phyloP scores from a whole-genome alignment of 2,113 vertebrate genomes.

The Lates calcarifer region DNA sequence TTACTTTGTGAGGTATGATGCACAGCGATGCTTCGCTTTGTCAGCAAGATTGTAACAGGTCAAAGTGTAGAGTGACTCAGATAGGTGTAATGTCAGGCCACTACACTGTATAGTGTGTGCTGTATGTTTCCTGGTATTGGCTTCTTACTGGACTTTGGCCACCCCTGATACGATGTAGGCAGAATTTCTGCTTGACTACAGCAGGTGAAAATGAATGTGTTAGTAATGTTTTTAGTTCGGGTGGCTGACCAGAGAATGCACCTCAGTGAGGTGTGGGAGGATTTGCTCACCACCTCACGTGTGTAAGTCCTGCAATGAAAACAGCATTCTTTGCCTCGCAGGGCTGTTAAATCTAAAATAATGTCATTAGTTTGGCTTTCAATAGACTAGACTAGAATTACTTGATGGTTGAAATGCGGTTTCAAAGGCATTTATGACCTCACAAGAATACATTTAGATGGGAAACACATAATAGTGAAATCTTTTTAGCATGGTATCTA shows the following conservation, averaged over 20 bases:
- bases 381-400: conserved; percentile 7
- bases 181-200: conserved; percentile 24
- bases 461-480: neutral
- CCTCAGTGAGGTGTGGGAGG: conserved; percentile 42
- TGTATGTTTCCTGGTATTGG: conserved; percentile 29
- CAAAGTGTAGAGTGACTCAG: conserved; percentile 59
- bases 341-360: conserved; percentile 31
- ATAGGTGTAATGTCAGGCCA: conserved; percentile 31
- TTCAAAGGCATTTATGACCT: neutral
- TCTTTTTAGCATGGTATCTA: conserved; percentile 7
- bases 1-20: conserved; percentile 55
- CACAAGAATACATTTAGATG: neutral
- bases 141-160: conserved; percentile 19
- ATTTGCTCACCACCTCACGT: conserved; percentile 36
- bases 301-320: conserved; percentile 28
- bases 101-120: conserved; percentile 12
- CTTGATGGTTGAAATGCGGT: neutral
- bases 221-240: conserved; percentile 39
- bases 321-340: neutral
- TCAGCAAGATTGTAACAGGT: conserved; percentile 68
- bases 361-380: conserved; percentile 16
- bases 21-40: conserved; percentile 45
- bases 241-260: conserved; percentile 39
- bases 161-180: conserved; percentile 28
- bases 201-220: conserved; percentile 31